Percentiles rank a stretch among this genome's conserved stretches.
Conservation (phyloP, 2,113 vertebrate species). For the Rissa tridactyla region DNA sequence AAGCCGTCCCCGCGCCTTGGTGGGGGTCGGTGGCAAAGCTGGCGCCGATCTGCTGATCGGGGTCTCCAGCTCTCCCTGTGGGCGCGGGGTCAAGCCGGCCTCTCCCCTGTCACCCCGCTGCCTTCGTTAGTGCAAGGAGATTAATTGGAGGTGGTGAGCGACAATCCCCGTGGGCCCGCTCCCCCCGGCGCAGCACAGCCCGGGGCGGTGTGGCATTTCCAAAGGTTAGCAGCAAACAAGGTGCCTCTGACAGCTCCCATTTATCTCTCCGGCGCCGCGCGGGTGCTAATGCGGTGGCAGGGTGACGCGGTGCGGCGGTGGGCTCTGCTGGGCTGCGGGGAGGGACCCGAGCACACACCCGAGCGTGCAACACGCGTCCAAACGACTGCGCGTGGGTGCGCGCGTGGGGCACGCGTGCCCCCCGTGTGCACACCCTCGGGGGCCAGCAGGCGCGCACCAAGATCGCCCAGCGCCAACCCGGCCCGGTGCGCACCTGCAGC, state of each 20-base stretch:
- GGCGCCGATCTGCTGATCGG: accelerated
- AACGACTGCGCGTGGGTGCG: neutral
- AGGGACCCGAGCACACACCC: neutral
- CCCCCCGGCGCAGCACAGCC: neutral
- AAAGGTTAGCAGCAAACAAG: slow-evolving; percentile 73
- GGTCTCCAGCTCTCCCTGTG: neutral
- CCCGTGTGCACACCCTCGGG: neutral
- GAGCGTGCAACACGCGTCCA: neutral
- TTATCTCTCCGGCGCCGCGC: slow-evolving; percentile 52
- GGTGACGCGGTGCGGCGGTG: neutral
- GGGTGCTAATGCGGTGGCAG: slow-evolving; percentile 51
- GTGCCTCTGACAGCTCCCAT: slow-evolving; percentile 69
- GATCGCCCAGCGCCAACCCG: accelerated
- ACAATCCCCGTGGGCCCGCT: neutral
- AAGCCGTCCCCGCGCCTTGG: accelerated
- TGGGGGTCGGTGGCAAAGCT: accelerated
- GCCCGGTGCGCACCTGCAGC: neutral
- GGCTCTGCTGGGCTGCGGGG: neutral
- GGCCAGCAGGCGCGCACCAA: neutral
- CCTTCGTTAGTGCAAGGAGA: slow-evolving; percentile 35
- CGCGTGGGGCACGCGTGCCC: neutral
- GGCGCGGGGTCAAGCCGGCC: neutral
- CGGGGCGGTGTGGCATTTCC: slow-evolving; percentile 61
- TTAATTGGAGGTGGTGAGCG: slow-evolving; percentile 42
- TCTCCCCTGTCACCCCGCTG: neutral